Conservation (phyloP, 1,140 invertebrate genomes). For the Galleria mellonella region DNA sequence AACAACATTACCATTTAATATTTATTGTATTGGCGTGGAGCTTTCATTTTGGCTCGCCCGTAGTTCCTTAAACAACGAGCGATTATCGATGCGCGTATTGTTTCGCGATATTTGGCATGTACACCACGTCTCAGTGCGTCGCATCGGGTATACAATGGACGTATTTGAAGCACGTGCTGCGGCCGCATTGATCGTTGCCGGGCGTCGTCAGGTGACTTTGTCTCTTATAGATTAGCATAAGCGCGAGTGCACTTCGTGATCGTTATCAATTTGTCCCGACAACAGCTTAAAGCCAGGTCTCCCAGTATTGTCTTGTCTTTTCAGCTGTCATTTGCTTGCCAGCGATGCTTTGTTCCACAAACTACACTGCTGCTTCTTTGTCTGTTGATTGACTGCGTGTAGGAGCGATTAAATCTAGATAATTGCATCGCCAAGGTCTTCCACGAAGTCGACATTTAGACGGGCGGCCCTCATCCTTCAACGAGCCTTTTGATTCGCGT, state of each 20-base stretch:
- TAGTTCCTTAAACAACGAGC: constrained; percentile 34
- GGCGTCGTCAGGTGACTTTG: constrained; percentile 45
- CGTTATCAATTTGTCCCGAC: constrained; percentile 53
- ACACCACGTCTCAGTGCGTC: constrained; percentile 40
- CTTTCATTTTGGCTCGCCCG: constrained; percentile 30
- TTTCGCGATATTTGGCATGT: constrained; percentile 56
- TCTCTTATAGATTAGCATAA: constrained; percentile 50
- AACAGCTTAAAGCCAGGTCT: constrained; percentile 23
- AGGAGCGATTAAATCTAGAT: constrained; percentile 35
- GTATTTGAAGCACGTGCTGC: constrained; percentile 56
- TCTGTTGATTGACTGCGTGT: constrained; percentile 33
- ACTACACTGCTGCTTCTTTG: constrained; percentile 29
- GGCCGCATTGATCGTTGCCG: constrained; percentile 41
- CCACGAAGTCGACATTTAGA: constrained; percentile 47
- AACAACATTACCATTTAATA: constrained; percentile 44
- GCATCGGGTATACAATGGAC: constrained; percentile 60
- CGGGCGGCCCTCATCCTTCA: constrained; percentile 24
- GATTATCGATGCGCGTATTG: constrained; percentile 57
- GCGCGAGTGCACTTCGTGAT: constrained; percentile 33
- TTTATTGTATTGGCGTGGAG: constrained; percentile 37
- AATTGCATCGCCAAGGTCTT: constrained; percentile 42
- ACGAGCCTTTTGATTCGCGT: constrained; percentile 37
- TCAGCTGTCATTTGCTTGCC: constrained; percentile 23
- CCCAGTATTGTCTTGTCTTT: constrained; percentile 42
- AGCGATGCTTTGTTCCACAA: constrained; percentile 26